Evolutionary conservation across 2,113 vertebrate species (phyloP), one percentile per base, ranked within the genome.

Genomic region (Uria aalge): DNA sequence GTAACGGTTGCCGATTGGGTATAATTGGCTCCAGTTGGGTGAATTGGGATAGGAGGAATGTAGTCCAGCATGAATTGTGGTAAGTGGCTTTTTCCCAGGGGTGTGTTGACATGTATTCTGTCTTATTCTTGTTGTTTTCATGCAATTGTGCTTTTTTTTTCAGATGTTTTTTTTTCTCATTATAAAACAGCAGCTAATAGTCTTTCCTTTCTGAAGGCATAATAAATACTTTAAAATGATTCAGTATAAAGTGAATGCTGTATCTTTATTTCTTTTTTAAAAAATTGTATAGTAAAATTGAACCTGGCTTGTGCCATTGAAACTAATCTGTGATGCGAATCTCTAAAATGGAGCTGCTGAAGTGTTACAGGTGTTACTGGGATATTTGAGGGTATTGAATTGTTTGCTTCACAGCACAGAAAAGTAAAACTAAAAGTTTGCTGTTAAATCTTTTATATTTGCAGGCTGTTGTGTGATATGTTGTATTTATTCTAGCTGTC

Each of bases 1-100:
- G 12, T 34, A 72, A 7, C 0, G 2, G 23, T 48, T 67, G 11
- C 32, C 10, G 56, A 0, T 50, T 38, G 9, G 29, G 13, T 66
- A 29, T 47, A 41, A 55, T 76, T 36, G 66, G 53, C 13, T 36
- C 36, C 43, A 29, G 16, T 3, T 71, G 26, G 12, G 41, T 62
- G 41, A 63, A 32, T 2, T 50, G 41, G 24, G 38, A 56, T 17
- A 45, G 47, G 24, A 45, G 40, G 17, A 73, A 48, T 26, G n/a
- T 59, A 73, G 23, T 45, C 15, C 21, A 78, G 20, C 27, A 27
- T 60, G 11, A 34, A 15, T 21, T 32, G 7, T 62, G 20, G 38
- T 47, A 29, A 9, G 14, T 47, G 18, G 8, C 56, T 53, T 76
- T 78, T 64, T 36, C 38, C 26, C 63, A 48, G 57, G 57, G 40